A percentile compares a stretch with the other conserved stretches of the same genome.
Conservation (phyloP, 2,888 invertebrate genomes). For the Phaedon cochleariae region DNA sequence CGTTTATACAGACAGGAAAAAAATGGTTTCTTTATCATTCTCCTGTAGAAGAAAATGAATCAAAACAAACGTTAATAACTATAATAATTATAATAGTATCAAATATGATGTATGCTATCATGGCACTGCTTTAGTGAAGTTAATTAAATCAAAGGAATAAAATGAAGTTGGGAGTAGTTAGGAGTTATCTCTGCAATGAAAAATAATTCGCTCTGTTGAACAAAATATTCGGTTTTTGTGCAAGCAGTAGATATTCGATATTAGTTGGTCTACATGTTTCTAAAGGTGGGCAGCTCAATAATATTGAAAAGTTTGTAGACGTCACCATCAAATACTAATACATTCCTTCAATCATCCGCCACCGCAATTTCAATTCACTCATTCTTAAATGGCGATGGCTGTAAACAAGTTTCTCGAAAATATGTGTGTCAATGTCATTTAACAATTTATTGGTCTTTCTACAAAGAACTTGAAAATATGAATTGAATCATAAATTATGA, state of each 20-base stretch:
- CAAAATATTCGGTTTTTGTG: too few relatives aligned
- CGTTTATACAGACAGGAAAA: background rate
- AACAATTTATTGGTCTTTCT: background rate
- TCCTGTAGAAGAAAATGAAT: too few relatives aligned
- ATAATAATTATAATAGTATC: too few relatives aligned
- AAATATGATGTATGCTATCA: too few relatives aligned
- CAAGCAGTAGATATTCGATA: too few relatives aligned
- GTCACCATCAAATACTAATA: slow-evolving; percentile 29
- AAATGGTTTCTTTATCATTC: background rate
- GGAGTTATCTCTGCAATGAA: too few relatives aligned
- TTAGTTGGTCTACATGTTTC: background rate
- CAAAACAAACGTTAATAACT: too few relatives aligned
- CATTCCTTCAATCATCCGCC: slow-evolving; percentile 40
- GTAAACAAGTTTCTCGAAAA: slow-evolving; percentile 31
- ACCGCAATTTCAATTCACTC: slow-evolving; percentile 21
- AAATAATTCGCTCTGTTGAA: too few relatives aligned
- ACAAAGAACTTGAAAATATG: background rate
- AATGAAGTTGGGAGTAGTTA: too few relatives aligned
- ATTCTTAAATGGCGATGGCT: slow-evolving; percentile 34
- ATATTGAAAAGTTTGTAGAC: slow-evolving; percentile 11
- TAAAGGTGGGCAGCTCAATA: slow-evolving; percentile 20
- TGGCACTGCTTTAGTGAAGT: too few relatives aligned
- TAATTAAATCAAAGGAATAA: too few relatives aligned
- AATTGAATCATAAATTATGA: background rate
- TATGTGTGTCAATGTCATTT: slow-evolving; percentile 21